Conservation (phyloP, 2,113 vertebrate genomes). For the Elephantulus edwardii region DNA sequence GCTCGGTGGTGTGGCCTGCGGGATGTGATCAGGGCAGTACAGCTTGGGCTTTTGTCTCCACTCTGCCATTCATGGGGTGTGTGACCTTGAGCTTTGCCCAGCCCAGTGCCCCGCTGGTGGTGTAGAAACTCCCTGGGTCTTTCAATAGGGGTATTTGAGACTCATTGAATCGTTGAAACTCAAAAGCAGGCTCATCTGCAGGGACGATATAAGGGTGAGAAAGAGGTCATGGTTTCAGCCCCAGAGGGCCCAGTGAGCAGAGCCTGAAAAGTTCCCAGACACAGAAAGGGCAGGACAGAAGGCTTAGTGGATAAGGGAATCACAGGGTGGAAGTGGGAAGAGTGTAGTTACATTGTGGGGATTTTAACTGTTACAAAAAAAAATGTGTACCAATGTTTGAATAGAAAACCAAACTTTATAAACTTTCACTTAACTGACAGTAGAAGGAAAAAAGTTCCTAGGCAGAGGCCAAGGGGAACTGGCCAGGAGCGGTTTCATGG, state of each 20-base stretch:
- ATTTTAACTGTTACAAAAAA: too few species aligned
- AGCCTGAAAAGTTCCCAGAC: neutral
- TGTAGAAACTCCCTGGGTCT: neutral
- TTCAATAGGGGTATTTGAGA: neutral
- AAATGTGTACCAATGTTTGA: too few species aligned
- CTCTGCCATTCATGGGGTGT: neutral
- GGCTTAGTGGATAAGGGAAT: too few species aligned
- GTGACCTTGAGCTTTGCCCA: neutral
- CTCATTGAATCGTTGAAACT: neutral
- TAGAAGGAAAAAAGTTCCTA: neutral
- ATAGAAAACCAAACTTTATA: too few species aligned
- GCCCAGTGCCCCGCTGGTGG: neutral
- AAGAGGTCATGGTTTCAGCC: neutral
- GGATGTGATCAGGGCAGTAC: neutral
- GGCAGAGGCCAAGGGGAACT: neutral
- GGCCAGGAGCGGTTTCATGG: neutral
- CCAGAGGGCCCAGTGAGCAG: neutral
- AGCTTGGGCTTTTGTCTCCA: neutral
- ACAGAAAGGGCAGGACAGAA: too few species aligned
- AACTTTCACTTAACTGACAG: too few species aligned
- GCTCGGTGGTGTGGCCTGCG: neutral
- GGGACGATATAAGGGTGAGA: neutral
- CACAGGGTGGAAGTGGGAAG: too few species aligned
- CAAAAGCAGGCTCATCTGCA: neutral
- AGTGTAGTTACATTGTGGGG: too few species aligned